Base-by-base conservation (phyloP, 2,888 invertebrate genomes). In the Biston stratarius region DNA sequence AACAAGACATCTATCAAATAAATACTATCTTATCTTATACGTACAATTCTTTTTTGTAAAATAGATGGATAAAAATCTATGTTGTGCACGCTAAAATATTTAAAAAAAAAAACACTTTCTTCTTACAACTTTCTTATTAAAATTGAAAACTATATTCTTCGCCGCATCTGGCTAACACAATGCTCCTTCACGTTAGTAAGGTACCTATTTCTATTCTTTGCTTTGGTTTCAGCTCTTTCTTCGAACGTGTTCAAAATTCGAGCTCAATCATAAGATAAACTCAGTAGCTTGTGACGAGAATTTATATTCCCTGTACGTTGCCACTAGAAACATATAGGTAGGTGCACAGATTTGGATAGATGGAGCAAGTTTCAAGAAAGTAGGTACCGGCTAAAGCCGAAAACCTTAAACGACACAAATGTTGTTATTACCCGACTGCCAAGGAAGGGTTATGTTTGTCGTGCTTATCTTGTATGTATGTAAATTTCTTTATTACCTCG, bases 201-300 rank as follows among this genome's bases (percentile, higher is more conserved):
- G 3, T 24, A 53, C 15, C 8, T 40, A 53, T 14, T 53, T 12
- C 42, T 42, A 55, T 59, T 59, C 59, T 59, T 59, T 47, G 34
- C 38, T 59, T 49, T 49, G 33, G 59, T 53, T 53, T 61, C 52
- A 58, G 47, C 47, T 47, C 14, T 48, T 61, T 60, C 51, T 51
- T 36, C 12, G 47, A 14, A 57, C 66, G 58, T 66, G 66, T 51
- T 61, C 57, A 34, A 67, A 67, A 67, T 63, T 49, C 49, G 49
- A 59, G 49, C 59, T 53, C 55, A 63, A 55, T 67, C 63, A 55
- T 67, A 67, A 55, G 63, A 67, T 67, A 67, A 67, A 67, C 49
- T 61, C 33, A n/a, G 47, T 36, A 40, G 49, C 45, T 36, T 67
- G 59, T 59, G 67, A 67, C 58, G n/a, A 62, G 62, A 67, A 67